Conservation (phyloP, 2,113 vertebrate species). For the Accipiter virgatus region DNA sequence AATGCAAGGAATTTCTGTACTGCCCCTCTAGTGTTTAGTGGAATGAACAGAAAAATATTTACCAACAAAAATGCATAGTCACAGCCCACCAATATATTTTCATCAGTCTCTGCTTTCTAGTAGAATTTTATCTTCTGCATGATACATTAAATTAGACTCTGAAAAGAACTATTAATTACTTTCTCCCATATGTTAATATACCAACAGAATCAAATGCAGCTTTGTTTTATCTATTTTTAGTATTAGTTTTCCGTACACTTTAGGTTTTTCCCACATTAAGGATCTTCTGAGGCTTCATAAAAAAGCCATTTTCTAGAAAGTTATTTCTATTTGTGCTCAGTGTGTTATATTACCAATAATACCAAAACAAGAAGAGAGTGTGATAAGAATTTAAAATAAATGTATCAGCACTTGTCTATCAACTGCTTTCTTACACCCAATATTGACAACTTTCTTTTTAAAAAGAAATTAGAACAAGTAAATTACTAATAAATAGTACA, state of each 20-base stretch:
- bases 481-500: background rate
- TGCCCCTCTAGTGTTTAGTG: background rate
- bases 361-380: background rate
- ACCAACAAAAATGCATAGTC: background rate
- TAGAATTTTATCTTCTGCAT: background rate
- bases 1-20: slow-evolving; percentile 32
- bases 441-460: background rate
- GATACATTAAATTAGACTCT: background rate
- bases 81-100: background rate
- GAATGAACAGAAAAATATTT: background rate
- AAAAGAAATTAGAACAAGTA: background rate
- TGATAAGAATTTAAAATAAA: background rate
- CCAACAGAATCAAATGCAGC: background rate
- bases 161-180: background rate
- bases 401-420: background rate
- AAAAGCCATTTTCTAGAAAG: background rate
- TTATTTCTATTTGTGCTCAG: background rate
- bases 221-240: background rate
- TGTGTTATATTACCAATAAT: background rate
- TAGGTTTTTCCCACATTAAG: background rate
- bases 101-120: background rate
- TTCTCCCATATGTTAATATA: background rate
- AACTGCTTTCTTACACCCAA: background rate
- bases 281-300: background rate
- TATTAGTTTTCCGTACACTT: background rate